phyloP scores from a whole-genome alignment of 2,113 vertebrate species.

The Trogon melanurus region DNA sequence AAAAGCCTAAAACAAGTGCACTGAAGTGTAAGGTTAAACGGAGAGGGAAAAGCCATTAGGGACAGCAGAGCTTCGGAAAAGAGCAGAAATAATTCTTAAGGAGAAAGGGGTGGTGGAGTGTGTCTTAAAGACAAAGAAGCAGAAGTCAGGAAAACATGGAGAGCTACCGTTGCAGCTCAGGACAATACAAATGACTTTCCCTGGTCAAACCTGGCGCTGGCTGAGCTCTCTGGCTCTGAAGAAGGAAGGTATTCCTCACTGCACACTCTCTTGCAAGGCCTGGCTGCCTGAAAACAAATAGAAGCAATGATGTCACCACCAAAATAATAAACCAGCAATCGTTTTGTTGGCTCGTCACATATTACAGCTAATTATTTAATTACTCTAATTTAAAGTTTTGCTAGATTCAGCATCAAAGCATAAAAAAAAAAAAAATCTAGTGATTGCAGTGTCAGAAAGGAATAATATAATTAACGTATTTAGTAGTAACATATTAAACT shows the following conservation, averaged over 20 bases:
- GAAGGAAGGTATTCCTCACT: background rate
- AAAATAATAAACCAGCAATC: constrained; percentile 52
- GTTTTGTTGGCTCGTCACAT: constrained; percentile 59
- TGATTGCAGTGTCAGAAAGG: constrained; percentile 72
- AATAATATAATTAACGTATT: constrained; percentile 72
- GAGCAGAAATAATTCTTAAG: constrained; percentile 1
- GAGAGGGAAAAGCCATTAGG: constrained; percentile 45
- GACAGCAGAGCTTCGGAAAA: background rate
- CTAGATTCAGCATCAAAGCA: constrained; percentile 72
- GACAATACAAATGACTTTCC: background rate
- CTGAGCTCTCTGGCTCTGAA: background rate
- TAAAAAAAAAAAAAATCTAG: constrained; percentile 68
- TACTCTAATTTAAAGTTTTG: constrained; percentile 73
- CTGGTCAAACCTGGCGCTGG: background rate
- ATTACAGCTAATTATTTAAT: constrained; percentile 76
- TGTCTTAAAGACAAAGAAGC: background rate
- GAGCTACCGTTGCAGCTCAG: background rate
- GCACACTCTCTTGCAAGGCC: background rate
- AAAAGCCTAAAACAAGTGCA: constrained; percentile 23
- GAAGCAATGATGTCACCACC: background rate
- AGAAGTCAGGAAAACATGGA: background rate
- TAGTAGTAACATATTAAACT: constrained; percentile 72
- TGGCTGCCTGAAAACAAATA: background rate
- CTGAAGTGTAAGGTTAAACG: constrained; percentile 46
- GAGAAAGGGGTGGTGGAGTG: background rate